A percentile compares a stretch with the other conserved stretches of the same genome.
Conservation (phyloP, 1,140 invertebrate species). For the Theocolax elegans region DNA sequence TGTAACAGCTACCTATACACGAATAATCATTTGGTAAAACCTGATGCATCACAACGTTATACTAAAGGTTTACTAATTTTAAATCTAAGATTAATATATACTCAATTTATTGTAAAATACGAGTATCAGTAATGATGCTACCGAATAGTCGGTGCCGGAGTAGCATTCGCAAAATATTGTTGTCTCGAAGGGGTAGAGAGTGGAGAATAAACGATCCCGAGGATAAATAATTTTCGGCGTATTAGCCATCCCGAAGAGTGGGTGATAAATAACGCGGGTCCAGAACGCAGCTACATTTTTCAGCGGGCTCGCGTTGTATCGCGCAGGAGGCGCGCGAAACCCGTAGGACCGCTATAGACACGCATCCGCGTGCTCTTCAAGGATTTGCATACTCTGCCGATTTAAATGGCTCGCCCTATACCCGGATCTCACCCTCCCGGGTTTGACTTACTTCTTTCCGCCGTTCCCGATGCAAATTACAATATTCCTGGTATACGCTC, state of each 20-base stretch:
- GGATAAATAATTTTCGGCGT: neutral
- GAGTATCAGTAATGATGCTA: too few species aligned
- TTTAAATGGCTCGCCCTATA: slow-evolving; percentile 51
- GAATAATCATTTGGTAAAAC: too few species aligned
- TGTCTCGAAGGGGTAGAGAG: too few species aligned
- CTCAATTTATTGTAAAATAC: too few species aligned
- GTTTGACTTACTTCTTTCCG: slow-evolving; percentile 60
- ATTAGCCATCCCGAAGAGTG: neutral
- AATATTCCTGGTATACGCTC: slow-evolving; percentile 63
- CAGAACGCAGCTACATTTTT: neutral
- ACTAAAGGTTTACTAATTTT: too few species aligned
- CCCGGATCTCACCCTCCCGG: slow-evolving; percentile 39
- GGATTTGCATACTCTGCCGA: slow-evolving; percentile 63
- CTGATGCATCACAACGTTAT: too few species aligned
- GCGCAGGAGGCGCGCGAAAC: neutral
- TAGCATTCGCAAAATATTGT: too few species aligned
- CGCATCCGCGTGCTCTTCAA: neutral
- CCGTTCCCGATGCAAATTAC: slow-evolving; percentile 66
- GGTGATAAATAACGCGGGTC: slow-evolving; percentile 3
- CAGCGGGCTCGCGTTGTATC: neutral
- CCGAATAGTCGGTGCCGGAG: too few species aligned
- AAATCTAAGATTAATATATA: too few species aligned
- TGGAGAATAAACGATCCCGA: neutral
- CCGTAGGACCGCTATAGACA: neutral
- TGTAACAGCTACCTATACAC: too few species aligned